Conservation (phyloP, 2,797 vertebrate species). For the Setipinna tenuifilis region DNA sequence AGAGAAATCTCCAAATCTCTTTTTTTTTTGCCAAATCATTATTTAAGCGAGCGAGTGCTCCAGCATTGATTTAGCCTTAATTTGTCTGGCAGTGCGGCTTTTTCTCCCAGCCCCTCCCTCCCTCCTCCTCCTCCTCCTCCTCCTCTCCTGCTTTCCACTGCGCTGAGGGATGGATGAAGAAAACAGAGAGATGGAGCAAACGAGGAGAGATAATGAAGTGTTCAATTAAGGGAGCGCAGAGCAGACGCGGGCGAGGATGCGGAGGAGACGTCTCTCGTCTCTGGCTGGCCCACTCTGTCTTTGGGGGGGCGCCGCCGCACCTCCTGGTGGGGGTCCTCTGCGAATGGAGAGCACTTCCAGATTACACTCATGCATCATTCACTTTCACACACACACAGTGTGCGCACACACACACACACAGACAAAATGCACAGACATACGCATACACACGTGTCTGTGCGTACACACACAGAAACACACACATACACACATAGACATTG, state of each 20-base stretch:
- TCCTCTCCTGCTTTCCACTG: conserved; percentile 45
- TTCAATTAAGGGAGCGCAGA: conserved; percentile 70
- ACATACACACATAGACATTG: conserved; percentile 43
- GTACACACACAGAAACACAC: conserved; percentile 45
- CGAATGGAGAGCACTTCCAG: conserved; percentile 62
- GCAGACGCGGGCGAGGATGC: conserved; percentile 63
- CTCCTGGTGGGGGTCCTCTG: conserved; percentile 45
- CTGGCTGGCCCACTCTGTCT: conserved; percentile 52
- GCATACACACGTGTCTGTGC: no score
- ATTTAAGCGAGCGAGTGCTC: conserved; percentile 50
- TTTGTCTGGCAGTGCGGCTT: conserved; percentile 57
- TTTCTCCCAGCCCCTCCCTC: background rate
- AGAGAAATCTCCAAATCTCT: conserved; percentile 36
- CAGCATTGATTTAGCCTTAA: conserved; percentile 60
- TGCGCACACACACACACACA: conserved; percentile 52
- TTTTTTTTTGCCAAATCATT: conserved; percentile 45
- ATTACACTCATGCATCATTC: conserved; percentile 75
- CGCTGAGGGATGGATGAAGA: conserved; percentile 60
- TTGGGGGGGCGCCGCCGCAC: conserved; percentile 34
- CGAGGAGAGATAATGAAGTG: conserved; percentile 72
- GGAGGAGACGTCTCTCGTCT: conserved; percentile 24
- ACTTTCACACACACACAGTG: conserved; percentile 54
- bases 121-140: background rate
- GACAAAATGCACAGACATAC: conserved; percentile 21
- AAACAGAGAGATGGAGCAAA: conserved; percentile 58